A percentile compares a stretch with the other conserved stretches of the same genome.
Evolutionary conservation across 1,140 invertebrate genomes (phyloP).

Genomic region (Drosophila orosa): DNA sequence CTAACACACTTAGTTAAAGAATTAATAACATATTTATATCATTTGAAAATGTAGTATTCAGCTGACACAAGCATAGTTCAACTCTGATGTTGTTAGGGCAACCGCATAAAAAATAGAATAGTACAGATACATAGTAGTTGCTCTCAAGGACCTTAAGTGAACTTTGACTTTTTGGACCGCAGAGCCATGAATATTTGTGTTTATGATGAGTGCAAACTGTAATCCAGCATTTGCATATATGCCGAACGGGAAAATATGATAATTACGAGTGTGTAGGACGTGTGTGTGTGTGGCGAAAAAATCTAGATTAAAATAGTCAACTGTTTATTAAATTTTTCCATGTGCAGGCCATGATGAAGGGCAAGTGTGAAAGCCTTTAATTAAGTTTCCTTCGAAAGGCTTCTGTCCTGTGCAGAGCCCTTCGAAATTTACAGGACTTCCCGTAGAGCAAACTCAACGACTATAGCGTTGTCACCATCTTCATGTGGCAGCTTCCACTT

Average conservation of each 20-base stretch:
- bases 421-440: slow-evolving; percentile 23
- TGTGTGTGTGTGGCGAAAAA: slow-evolving; percentile 12
- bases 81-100: not conserved
- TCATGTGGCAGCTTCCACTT: slow-evolving; percentile 18
- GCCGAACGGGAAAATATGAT: slow-evolving; percentile 15
- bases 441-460: slow-evolving; percentile 3
- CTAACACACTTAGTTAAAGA: too few relatives aligned
- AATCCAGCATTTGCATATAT: slow-evolving; percentile 54
- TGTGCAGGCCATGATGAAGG: slow-evolving; percentile 12
- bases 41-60: too few relatives aligned
- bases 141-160: slow-evolving; percentile 25
- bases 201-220: slow-evolving; percentile 52
- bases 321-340: slow-evolving; percentile 49
- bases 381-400: slow-evolving; percentile 33
- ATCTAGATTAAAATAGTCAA: slow-evolving; percentile 13
- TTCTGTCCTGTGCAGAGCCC: slow-evolving; percentile 1
- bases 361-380: slow-evolving; percentile 45
- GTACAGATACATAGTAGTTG: not conserved
- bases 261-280: slow-evolving; percentile 5
- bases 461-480: slow-evolving; percentile 2
- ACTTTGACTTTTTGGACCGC: slow-evolving; percentile 35
- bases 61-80: not conserved
- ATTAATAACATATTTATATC: too few relatives aligned
- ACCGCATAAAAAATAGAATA: not conserved
- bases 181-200: slow-evolving; percentile 47